Evolutionary conservation across 2,797 vertebrate genomes (phyloP).

Genomic region (Lacerta viridis): DNA sequence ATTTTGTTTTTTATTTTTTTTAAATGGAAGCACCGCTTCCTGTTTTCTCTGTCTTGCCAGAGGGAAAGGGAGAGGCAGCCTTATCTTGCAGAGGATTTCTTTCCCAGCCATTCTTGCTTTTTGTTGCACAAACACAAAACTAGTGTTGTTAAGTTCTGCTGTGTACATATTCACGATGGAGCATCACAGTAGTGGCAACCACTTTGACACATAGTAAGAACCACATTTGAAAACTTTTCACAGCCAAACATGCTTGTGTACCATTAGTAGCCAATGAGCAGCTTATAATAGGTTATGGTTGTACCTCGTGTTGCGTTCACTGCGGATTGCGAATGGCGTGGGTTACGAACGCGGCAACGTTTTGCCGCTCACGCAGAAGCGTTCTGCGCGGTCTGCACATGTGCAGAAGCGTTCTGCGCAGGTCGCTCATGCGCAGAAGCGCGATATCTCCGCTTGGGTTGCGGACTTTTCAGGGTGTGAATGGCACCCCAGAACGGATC

Average conservation of each 20-base stretch:
- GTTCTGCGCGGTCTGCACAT: too few species aligned
- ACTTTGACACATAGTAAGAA: neutral
- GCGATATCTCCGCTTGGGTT: too few species aligned
- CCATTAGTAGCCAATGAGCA: neutral
- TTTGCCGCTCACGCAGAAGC: too few species aligned
- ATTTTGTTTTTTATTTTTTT: neutral
- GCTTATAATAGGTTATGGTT: neutral
- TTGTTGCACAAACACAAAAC: neutral
- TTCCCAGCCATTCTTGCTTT: neutral
- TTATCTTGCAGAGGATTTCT: neutral
- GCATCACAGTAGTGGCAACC: neutral
- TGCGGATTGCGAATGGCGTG: too few species aligned
- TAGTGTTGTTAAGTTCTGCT: neutral
- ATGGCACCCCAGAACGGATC: too few species aligned
- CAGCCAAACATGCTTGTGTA: neutral
- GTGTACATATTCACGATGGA: neutral
- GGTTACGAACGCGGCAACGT: too few species aligned
- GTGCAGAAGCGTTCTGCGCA: too few species aligned
- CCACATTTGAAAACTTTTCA: neutral
- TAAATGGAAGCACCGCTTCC: neutral
- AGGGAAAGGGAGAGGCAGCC: neutral
- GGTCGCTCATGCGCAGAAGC: too few species aligned
- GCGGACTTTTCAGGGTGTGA: too few species aligned
- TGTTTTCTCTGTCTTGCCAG: conserved; percentile 8
- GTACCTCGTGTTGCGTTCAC: too few species aligned